A percentile compares a stretch with the other conserved stretches of the same genome.
Evolutionary conservation across 2,797 vertebrate genomes (phyloP).

Genomic region (Eospalax fontanierii): DNA sequence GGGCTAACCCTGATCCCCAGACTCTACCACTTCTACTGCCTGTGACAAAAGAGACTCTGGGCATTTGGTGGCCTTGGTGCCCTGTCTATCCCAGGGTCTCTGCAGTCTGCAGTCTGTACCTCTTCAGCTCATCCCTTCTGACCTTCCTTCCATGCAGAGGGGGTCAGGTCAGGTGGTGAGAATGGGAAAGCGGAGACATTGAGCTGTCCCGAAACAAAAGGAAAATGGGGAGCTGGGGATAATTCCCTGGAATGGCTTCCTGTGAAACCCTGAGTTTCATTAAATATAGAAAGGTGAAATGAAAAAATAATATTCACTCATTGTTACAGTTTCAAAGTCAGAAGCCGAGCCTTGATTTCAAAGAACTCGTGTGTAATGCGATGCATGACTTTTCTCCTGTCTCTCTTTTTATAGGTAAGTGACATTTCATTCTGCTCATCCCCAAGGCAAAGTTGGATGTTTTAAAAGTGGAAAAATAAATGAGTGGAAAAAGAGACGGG

Average conservation of each 20-base stretch:
- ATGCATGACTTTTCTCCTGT: slow-evolving; percentile 82
- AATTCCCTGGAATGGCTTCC: slow-evolving; percentile 70
- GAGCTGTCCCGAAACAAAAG: neutral
- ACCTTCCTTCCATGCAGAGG: slow-evolving; percentile 33
- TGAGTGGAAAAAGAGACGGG: slow-evolving; percentile 75
- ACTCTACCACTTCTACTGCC: neutral
- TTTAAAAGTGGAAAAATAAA: slow-evolving; percentile 79
- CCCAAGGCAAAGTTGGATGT: slow-evolving; percentile 87
- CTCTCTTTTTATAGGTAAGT: slow-evolving; percentile 89
- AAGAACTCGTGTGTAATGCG: slow-evolving; percentile 82
- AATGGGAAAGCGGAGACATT: neutral
- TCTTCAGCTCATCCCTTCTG: neutral
- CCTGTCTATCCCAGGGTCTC: neutral
- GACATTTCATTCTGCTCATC: slow-evolving; percentile 88
- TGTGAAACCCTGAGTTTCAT: slow-evolving; percentile 78
- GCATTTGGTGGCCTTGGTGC: neutral
- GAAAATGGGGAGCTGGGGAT: neutral
- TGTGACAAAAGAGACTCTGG: neutral
- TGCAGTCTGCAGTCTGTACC: neutral
- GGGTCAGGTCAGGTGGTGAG: neutral
- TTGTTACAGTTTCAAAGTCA: slow-evolving; percentile 88
- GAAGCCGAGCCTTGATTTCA: slow-evolving; percentile 89
- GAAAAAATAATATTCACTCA: slow-evolving; percentile 82
- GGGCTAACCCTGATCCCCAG: neutral
- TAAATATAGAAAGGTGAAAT: slow-evolving; percentile 81